phyloP scores from a whole-genome alignment of 2,888 invertebrate species.

The Eurytoma adleriae region DNA sequence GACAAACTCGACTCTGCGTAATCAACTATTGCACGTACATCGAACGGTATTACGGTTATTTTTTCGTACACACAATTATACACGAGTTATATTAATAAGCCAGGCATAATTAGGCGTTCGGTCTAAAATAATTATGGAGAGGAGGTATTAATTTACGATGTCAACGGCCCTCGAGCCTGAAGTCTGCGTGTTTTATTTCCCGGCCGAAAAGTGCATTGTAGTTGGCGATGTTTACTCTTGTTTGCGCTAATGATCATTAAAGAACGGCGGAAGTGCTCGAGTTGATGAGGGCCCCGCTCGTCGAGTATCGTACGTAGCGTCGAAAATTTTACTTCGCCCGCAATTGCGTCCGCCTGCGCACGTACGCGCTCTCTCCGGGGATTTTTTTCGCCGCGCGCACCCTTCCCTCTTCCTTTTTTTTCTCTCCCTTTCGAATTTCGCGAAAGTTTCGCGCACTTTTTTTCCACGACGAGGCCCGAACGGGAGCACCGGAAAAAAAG shows the following conservation, averaged over 20 bases:
- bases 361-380: too few species aligned
- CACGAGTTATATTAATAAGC: neutral
- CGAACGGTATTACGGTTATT: too few species aligned
- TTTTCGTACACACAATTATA: neutral
- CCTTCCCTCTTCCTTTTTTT: too few species aligned
- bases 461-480: neutral
- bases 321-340: slow-evolving; percentile 16
- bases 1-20: too few species aligned
- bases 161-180: slow-evolving; percentile 21
- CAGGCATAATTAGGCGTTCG: too few species aligned
- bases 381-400: too few species aligned
- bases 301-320: neutral
- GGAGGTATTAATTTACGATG: slow-evolving; percentile 27
- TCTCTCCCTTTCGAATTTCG: too few species aligned
- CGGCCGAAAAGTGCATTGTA: slow-evolving; percentile 27
- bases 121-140: neutral
- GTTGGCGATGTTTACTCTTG: slow-evolving; percentile 31
- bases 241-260: slow-evolving; percentile 63
- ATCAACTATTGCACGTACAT: too few species aligned
- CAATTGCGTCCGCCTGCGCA: neutral
- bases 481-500: too few species aligned
- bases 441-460: neutral
- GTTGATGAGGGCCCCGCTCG: slow-evolving; percentile 5
- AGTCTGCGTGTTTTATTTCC: neutral
- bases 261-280: slow-evolving; percentile 38